Conservation (phyloP, 2,113 vertebrate genomes). For the Loxodonta africana region DNA sequence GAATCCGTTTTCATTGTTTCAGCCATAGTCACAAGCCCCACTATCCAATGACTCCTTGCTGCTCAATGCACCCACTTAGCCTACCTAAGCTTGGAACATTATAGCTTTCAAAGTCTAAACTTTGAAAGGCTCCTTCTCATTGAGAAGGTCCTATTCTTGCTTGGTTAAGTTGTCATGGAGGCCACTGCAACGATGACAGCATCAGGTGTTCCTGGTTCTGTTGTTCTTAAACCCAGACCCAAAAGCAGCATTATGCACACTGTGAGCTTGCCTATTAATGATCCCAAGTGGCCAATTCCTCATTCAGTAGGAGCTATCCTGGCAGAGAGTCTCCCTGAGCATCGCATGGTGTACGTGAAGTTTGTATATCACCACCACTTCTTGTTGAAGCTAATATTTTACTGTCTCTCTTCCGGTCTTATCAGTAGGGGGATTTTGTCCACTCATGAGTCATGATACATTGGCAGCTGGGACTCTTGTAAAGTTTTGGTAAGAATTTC, state of each 20-base stretch:
- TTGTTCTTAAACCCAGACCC: constrained; percentile 31
- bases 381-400: constrained; percentile 22
- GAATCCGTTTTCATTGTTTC: not conserved
- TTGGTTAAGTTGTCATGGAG: constrained; percentile 33
- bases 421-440: not conserved
- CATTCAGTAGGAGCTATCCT: not conserved
- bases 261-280: not conserved
- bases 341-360: not conserved
- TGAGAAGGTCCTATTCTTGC: not conserved
- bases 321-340: not conserved
- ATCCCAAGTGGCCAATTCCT: not conserved
- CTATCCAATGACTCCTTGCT: not conserved
- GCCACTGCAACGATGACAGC: not conserved
- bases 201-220: not conserved
- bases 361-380: not conserved
- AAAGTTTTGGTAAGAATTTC: not conserved
- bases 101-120: not conserved
- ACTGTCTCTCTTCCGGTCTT: not conserved
- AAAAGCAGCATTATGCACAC: not conserved
- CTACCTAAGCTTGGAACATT: not conserved
- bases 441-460: not conserved
- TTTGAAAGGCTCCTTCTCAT: not conserved
- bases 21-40: not conserved
- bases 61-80: not conserved
- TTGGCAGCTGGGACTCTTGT: not conserved